Conservation (phyloP, 2,113 vertebrate species). For the Sylvilagus bachmani region DNA sequence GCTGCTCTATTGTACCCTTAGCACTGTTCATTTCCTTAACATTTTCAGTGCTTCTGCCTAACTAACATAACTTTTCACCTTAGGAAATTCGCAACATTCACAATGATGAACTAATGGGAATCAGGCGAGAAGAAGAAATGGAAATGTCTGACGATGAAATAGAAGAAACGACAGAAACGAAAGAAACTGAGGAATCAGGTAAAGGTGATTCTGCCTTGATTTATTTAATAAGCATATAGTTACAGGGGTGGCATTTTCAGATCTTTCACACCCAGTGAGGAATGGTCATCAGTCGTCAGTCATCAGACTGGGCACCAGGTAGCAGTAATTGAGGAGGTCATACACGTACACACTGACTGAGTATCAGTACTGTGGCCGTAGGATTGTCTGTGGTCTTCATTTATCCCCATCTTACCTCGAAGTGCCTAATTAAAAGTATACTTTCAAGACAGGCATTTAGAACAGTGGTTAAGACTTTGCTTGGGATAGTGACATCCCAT, state of each 20-base stretch:
- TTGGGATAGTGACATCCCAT: too few relatives aligned
- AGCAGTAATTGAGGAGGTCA: background rate
- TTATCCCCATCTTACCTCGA: background rate
- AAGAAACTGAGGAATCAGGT: conserved; percentile 96
- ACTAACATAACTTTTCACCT: conserved; percentile 81
- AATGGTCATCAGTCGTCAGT: background rate
- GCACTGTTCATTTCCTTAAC: conserved; percentile 25
- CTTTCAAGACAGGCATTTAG: background rate
- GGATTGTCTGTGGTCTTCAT: conserved; percentile 37
- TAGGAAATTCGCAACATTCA: conserved; percentile 99
- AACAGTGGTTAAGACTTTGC: too few relatives aligned
- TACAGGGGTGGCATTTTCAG: conserved; percentile 46
- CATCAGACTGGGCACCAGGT: background rate
- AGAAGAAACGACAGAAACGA: conserved; percentile 91
- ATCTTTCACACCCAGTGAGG: background rate
- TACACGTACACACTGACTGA: conserved; percentile 15
- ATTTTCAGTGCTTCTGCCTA: conserved; percentile 53
- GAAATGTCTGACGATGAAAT: conserved; percentile 99
- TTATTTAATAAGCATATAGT: conserved; percentile 42
- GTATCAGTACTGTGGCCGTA: conserved; percentile 12
- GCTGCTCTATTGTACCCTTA: conserved; percentile 31
- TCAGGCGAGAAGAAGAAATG: conserved; percentile 98
- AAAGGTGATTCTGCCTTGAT: conserved; percentile 70
- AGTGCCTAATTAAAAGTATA: conserved; percentile 45
- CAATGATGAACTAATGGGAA: conserved; percentile 98